Conservation (phyloP, 2,113 vertebrate genomes). For the Neofelis nebulosa region DNA sequence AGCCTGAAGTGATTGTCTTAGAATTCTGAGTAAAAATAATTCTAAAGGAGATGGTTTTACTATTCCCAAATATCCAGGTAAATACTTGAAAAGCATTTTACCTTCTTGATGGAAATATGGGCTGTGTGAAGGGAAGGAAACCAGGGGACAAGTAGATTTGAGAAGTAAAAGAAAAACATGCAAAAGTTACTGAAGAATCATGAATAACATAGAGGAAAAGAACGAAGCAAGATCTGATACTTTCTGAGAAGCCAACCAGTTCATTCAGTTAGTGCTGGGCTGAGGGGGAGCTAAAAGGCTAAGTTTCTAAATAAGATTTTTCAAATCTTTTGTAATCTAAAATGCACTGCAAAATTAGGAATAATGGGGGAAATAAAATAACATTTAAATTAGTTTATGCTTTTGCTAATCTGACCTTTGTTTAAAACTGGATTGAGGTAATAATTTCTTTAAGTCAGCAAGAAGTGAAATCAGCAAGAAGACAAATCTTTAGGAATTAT, state of each 20-base stretch:
- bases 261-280: neutral
- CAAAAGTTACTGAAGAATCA: neutral
- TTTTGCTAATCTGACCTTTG: conserved; percentile 45
- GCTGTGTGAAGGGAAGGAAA: neutral
- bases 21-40: neutral
- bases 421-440: conserved; percentile 53
- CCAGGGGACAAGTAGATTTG: neutral
- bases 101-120: neutral
- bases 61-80: neutral
- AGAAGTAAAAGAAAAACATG: neutral
- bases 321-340: conserved; percentile 35
- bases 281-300: neutral
- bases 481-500: conserved; percentile 38
- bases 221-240: neutral
- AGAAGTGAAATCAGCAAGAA: conserved; percentile 32
- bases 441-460: conserved; percentile 50
- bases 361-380: neutral
- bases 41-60: neutral
- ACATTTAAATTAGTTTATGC: neutral
- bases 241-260: neutral
- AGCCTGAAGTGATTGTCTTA: neutral
- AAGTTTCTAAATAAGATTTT: neutral
- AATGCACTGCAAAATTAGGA: neutral
- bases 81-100: neutral
- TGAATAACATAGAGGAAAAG: neutral